A percentile compares a stretch with the other conserved stretches of the same genome.
Evolutionary conservation across 1,140 invertebrate genomes (phyloP).

Genomic region (Zaprionus ghesquierei): DNA sequence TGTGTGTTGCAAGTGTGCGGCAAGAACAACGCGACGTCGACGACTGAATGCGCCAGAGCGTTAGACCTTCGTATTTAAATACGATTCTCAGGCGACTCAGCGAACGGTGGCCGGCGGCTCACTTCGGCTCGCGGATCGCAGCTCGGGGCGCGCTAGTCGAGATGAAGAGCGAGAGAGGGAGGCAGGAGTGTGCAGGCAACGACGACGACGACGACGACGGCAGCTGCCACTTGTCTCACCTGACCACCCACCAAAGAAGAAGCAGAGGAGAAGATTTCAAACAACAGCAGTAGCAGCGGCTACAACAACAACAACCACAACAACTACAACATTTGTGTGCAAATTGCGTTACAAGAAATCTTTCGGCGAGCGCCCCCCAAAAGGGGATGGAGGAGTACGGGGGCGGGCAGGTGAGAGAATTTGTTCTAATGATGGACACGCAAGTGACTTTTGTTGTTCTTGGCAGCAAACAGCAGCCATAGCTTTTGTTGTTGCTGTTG

Average conservation of each 20-base stretch:
- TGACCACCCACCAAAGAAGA: slow-evolving; percentile 75
- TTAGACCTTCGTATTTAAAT: slow-evolving; percentile 81
- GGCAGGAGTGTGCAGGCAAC: slow-evolving; percentile 1
- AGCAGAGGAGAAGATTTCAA: slow-evolving; percentile 10
- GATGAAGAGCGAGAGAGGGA: background rate
- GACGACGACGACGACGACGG: slow-evolving; percentile 22
- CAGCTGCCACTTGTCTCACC: slow-evolving; percentile 77
- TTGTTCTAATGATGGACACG: slow-evolving; percentile 81
- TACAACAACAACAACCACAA: background rate
- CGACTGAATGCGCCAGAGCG: slow-evolving; percentile 76
- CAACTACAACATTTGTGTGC: slow-evolving; percentile 68
- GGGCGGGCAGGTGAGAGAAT: slow-evolving; percentile 70
- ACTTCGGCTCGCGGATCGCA: slow-evolving; percentile 4
- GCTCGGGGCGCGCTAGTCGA: background rate
- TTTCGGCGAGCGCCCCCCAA: background rate
- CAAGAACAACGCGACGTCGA: slow-evolving; percentile 73
- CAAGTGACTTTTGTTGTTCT: slow-evolving; percentile 47
- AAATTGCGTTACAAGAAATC: slow-evolving; percentile 77
- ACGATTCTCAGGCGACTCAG: slow-evolving; percentile 76
- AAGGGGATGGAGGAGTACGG: background rate
- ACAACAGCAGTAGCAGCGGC: background rate
- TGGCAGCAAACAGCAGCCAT: background rate
- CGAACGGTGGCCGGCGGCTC: slow-evolving; percentile 54
- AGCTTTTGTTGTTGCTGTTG: slow-evolving; percentile 7
- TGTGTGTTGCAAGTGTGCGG: slow-evolving; percentile 28